Conservation (phyloP, 2,113 vertebrate genomes). For the Meriones unguiculatus region DNA sequence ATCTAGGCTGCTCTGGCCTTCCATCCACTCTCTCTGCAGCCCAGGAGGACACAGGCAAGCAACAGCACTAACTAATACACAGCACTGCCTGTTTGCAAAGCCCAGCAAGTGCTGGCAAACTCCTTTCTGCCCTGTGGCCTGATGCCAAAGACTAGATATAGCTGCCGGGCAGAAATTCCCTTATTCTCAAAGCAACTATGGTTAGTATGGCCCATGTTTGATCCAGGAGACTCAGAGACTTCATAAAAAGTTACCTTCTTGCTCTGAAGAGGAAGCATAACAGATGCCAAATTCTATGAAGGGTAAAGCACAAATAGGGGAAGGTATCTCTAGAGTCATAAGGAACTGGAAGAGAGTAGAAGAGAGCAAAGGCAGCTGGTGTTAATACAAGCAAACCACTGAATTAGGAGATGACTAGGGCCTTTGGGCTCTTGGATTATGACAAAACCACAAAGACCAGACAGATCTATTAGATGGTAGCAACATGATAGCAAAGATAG, state of each 20-base stretch:
- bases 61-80: neutral
- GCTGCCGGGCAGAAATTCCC: neutral
- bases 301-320: conserved; percentile 85
- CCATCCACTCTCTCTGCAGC: neutral
- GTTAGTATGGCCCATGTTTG: neutral
- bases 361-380: conserved; percentile 38
- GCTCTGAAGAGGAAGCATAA: conserved; percentile 81
- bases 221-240: neutral
- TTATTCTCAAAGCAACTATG: neutral
- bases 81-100: conserved; percentile 7
- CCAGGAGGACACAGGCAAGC: neutral
- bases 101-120: neutral
- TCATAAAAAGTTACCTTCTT: conserved; percentile 85
- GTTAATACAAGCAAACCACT: conserved; percentile 75
- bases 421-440: neutral
- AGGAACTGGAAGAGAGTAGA: conserved; percentile 66
- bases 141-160: neutral
- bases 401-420: conserved; percentile 31
- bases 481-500: neutral
- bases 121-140: neutral
- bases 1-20: neutral
- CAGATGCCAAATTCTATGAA: conserved; percentile 86
- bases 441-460: neutral
- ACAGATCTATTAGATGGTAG: neutral
- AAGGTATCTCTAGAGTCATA: conserved; percentile 88